A percentile compares a stretch with the other conserved stretches of the same genome.
These are phyloP conservation scores for Nothobranchius kuhntae DNA, from an alignment of 2,113 vertebrate species.

Conservation along the genomic window DNA sequence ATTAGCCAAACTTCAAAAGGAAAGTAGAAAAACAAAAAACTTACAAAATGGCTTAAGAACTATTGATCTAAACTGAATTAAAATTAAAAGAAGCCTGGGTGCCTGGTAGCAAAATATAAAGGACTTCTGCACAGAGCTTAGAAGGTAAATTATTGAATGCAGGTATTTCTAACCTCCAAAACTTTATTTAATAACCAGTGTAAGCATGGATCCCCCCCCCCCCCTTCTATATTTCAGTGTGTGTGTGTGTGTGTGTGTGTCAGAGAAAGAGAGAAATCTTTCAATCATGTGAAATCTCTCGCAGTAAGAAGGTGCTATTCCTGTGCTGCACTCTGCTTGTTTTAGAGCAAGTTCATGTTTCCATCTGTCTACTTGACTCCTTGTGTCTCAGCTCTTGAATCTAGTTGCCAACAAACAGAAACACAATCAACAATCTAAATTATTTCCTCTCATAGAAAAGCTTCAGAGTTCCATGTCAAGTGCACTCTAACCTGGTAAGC, in stretches of 20 bases:
- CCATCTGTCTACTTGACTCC: conserved; percentile 36
- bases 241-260: background rate
- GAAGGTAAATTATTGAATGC: too few species aligned
- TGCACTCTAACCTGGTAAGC: background rate
- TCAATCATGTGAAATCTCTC: conserved; percentile 34
- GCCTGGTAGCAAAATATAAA: too few species aligned
- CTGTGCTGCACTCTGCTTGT: conserved; percentile 22
- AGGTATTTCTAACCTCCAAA: background rate
- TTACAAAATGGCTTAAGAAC: too few species aligned
- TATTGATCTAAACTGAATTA: too few species aligned
- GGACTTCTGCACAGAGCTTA: too few species aligned
- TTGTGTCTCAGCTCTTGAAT: conserved; percentile 36
- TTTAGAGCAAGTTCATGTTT: too few species aligned
- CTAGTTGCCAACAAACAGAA: conserved; percentile 32
- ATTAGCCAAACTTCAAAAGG: too few species aligned
- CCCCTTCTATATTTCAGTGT: background rate
- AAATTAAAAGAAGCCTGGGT: too few species aligned
- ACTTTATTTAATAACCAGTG: background rate
- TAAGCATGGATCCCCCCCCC: background rate
- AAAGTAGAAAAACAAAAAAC: too few species aligned
- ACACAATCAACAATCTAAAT: conserved; percentile 21
- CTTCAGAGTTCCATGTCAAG: conserved; percentile 20
- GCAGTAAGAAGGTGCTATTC: conserved; percentile 18
- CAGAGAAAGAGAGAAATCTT: background rate
- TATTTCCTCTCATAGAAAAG: conserved; percentile 18